Evolutionary conservation across 2,113 vertebrate species (phyloP), one percentile per base, ranked within the genome.

Genomic region (Ardeotis arabs): DNA sequence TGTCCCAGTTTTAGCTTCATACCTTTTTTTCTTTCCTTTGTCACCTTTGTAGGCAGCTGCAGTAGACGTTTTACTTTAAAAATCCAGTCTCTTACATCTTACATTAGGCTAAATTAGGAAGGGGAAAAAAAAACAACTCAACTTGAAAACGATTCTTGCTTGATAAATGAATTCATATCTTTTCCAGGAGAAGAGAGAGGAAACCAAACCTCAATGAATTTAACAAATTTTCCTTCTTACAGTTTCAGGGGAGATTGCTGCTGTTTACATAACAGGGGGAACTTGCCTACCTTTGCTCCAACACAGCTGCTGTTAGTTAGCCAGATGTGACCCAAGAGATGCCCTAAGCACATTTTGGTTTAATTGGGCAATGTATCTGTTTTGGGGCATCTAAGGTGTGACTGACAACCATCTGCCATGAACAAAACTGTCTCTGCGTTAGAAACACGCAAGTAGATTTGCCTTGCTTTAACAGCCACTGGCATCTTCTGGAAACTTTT

Each of bases 251-350:
- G 78, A 95, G 53, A 73, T 31, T 76, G 93, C 82, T 95, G 83
- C 35, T 91, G 41, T 87, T 97, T 97, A 94, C 23, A 28, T 84
- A 93, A 90, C 66, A 52, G 11, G 7, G 7, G 25, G 44, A 87
- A 29, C 59, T 79, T 84, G 44, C 41, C 75, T 95, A 92, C 84
- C 77, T 96, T 76, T 87, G 28, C 84, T 94, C 53, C n/a, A 75
- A 12, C 59, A 19, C 67, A 92, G 92, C 88, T 97, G 85, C 55
- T 79, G 59, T 58, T 66, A 92, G 45, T 58, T 62, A 90, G 84
- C 82, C 95, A 97, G 91, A 96, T 96, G 94, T 85, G 90, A 93
- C 92, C 73, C 62, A 29, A 58, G 77, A 89, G 53, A 67, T 94
- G 84, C 88, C 88, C 62, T 80, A 33, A 89, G 49, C 14, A 6